Evolutionary conservation across 2,113 vertebrate species (phyloP), one percentile per base, ranked within the genome.

Genomic region (Zapus hudsonius): DNA sequence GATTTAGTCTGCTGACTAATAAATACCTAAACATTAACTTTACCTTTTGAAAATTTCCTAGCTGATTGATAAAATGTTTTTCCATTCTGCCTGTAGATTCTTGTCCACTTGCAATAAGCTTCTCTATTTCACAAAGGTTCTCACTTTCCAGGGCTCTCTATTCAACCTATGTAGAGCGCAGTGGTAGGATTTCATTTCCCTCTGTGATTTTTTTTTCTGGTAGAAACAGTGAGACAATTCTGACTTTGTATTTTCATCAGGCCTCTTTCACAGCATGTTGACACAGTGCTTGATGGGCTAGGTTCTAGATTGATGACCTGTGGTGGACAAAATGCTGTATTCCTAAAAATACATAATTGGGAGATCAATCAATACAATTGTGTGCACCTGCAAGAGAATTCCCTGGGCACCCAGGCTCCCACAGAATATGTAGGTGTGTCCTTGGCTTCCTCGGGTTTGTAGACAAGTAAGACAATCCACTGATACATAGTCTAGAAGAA

Each of bases 321-420:
- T 59, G 89, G 88, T 93, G 80, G 87, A 72, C 61, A 96, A 96
- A 95, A 90, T 82, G 92, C 72, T 91, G 66, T 95, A 96, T 95
- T 94, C 96, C 95, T 94, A 95, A 96, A 96, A 96, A 96, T 87
- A 91, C 64, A 19, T 95, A 95, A 96, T 96, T 95, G 95, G 95
- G 59, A 97, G 73, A 95, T 96, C 94, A 92, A 90, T 96, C 94
- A 91, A 85, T 82, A 93, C 64, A 57, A 92, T 22, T 67, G 42
- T 91, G 73, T 1, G 19, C 89, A 94, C 87, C 76, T 91, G 91
- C 85, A 92, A 89, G 42, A 84, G 73, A 93, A 87, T 84, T 64
- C 78, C 0, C 22, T 13, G 19, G 92, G 47, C 76, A 52, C 11
- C 3, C 2, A 42, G 55, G 52, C n/a, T 57, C 40, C 11, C 0